Percentiles rank a stretch among this genome's conserved stretches.
Conservation (phyloP, 2,888 invertebrate genomes). For the Gisinianus flammeolus region DNA sequence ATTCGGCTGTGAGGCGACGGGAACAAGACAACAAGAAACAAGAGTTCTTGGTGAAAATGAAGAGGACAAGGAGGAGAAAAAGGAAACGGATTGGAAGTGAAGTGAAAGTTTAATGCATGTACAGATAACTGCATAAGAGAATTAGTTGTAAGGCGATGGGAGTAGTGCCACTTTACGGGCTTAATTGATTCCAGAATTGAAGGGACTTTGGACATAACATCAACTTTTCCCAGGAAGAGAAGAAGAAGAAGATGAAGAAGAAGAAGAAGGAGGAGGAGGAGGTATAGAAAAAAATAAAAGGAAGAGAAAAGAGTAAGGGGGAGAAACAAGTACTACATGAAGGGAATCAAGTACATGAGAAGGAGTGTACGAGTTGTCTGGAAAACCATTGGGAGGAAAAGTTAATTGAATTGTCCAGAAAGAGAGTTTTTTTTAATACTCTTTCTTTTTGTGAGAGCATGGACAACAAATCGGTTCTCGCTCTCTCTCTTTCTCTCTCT, state of each 20-base stretch:
- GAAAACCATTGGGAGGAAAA: slow-evolving; percentile 30
- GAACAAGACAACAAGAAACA: not conserved
- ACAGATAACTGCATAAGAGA: slow-evolving; percentile 1
- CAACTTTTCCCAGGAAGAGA: slow-evolving; percentile 2
- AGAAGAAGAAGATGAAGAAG: not conserved
- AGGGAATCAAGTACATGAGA: not conserved
- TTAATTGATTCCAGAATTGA: slow-evolving; percentile 30
- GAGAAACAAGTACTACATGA: not conserved
- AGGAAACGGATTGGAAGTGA: not conserved
- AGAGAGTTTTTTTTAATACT: slow-evolving; percentile 12
- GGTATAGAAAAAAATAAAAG: not conserved
- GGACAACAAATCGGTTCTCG: not conserved
- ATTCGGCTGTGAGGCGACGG: not conserved
- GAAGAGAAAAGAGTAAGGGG: not conserved
- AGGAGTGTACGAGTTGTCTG: not conserved
- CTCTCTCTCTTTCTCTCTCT: too few species aligned
- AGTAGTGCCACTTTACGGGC: slow-evolving; percentile 14
- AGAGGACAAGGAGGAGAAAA: not conserved
- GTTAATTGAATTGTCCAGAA: slow-evolving; percentile 37
- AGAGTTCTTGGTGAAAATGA: slow-evolving; percentile 16
- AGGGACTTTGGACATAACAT: slow-evolving; percentile 17
- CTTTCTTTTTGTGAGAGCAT: not conserved
- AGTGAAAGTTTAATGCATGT: slow-evolving; percentile 20
- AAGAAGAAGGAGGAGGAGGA: not conserved
- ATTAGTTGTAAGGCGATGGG: not conserved